A percentile compares a stretch with the other conserved stretches of the same genome.
Evolutionary conservation across 2,113 vertebrate genomes (phyloP).

Genomic region (Columba livia): DNA sequence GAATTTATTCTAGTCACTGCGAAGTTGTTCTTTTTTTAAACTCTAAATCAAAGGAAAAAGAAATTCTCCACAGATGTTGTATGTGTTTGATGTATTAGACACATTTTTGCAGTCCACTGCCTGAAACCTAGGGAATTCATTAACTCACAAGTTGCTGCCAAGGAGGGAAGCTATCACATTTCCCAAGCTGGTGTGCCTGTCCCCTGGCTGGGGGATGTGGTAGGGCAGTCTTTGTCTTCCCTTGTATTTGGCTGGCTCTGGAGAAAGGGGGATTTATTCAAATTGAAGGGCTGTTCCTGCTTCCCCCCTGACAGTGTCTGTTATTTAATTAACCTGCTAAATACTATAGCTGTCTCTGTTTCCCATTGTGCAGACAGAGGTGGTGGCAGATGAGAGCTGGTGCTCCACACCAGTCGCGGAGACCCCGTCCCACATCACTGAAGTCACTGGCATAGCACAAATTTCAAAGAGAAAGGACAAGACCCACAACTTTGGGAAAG

Average conservation of each 20-base stretch:
- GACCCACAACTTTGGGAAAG: neutral
- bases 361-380: neutral
- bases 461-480: neutral
- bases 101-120: conserved; percentile 43
- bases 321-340: conserved; percentile 16
- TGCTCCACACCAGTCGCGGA: neutral
- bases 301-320: neutral
- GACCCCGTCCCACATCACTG: neutral
- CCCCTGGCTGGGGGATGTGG: neutral
- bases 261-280: neutral
- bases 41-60: conserved; percentile 45
- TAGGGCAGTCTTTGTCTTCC: neutral
- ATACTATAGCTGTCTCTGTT: neutral
- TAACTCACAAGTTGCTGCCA: conserved; percentile 40
- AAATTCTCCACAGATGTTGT: conserved; percentile 54
- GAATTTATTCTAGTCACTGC: conserved; percentile 37
- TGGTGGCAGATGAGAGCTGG: neutral
- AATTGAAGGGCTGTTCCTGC: neutral
- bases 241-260: neutral
- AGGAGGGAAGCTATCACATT: neutral
- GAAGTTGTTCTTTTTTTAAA: conserved; percentile 36
- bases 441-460: neutral
- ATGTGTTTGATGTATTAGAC: conserved; percentile 48
- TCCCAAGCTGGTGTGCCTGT: neutral
- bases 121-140: conserved; percentile 55